phyloP scores from a whole-genome alignment of 1,140 invertebrate species.

The Ptiloglossa arizonensis region DNA sequence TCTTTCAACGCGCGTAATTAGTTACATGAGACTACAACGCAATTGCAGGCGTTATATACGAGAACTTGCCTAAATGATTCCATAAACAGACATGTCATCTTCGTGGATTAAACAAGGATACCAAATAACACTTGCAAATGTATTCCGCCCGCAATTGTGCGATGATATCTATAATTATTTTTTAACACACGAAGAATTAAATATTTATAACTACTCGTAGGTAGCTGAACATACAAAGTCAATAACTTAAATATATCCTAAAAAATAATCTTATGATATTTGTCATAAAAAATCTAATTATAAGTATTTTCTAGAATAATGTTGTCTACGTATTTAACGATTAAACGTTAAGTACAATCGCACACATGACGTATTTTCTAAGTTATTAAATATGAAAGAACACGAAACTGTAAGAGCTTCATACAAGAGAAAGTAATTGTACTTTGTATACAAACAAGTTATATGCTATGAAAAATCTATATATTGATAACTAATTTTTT shows the following conservation, averaged over 20 bases:
- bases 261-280: background rate
- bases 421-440: background rate
- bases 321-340: background rate
- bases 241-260: background rate
- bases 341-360: background rate
- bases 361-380: background rate
- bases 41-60: slow-evolving; percentile 4
- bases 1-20: slow-evolving; percentile 20
- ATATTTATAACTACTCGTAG: slow-evolving; percentile 30
- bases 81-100: slow-evolving; percentile 20
- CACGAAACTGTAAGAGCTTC: background rate
- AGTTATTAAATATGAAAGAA: background rate
- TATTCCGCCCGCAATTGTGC: slow-evolving; percentile 20
- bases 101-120: slow-evolving; percentile 15
- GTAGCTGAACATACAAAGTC: background rate
- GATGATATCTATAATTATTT: slow-evolving; percentile 30
- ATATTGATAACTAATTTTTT: background rate
- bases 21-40: slow-evolving; percentile 18
- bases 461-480: background rate
- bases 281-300: background rate
- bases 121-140: background rate
- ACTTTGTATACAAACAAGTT: background rate
- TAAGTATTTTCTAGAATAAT: background rate
- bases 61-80: slow-evolving; percentile 37
- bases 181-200: slow-evolving; percentile 17